phyloP scores from a whole-genome alignment of 2,113 vertebrate genomes.

The Rutilus rutilus region DNA sequence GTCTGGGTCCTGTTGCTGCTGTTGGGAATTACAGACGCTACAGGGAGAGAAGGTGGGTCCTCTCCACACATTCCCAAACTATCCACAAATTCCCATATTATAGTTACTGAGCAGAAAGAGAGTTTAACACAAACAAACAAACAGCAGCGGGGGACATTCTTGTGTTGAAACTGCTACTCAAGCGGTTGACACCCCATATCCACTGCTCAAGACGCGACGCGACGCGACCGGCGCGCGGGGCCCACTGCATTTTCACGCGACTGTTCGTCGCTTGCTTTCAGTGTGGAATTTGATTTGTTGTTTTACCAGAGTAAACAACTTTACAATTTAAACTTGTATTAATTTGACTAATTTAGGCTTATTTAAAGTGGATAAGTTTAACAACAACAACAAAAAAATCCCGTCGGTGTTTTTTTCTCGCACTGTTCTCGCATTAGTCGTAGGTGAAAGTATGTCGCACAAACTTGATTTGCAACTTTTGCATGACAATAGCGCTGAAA shows the following conservation, averaged over 20 bases:
- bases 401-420: constrained; percentile 2
- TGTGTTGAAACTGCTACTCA: not conserved
- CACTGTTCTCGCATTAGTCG: constrained; percentile 17
- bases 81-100: not conserved
- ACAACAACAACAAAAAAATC: not conserved
- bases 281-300: not conserved
- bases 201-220: not conserved
- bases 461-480: constrained; percentile 63
- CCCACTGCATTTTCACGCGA: not conserved
- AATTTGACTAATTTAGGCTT: not conserved
- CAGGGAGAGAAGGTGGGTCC: constrained; percentile 80
- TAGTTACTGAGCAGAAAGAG: not conserved
- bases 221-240: constrained; percentile 10
- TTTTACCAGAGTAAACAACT: not conserved
- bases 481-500: constrained; percentile 48
- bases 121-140: not conserved
- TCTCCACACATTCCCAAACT: constrained; percentile 41
- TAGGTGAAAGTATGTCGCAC: constrained; percentile 48
- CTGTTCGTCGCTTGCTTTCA: not conserved
- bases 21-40: constrained; percentile 66
- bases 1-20: constrained; percentile 70
- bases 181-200: not conserved
- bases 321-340: not conserved
- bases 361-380: not conserved
- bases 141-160: not conserved